Evolutionary conservation across 1,140 invertebrate genomes (phyloP), one percentile per base, ranked within the genome.

Genomic region (Eubasilissa regina): DNA sequence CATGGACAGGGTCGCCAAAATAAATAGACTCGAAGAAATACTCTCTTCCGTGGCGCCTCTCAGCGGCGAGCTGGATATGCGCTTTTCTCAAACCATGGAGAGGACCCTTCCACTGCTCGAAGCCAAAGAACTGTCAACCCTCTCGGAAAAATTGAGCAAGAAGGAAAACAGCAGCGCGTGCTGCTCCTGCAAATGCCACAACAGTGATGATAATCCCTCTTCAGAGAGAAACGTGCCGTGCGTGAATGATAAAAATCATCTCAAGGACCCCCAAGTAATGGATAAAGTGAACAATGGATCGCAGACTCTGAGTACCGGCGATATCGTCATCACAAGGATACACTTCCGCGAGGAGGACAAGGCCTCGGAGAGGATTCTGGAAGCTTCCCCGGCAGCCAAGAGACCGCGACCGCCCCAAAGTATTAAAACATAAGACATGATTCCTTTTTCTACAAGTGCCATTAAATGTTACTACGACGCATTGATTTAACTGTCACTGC

Each of bases 301-400:
- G 75, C 96, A 97, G 87, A 97, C 96, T 1, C 87, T 97, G 13
- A 97, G 95, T 84, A 97, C 96, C n/a, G 96, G 96, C 68, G 96
- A 97, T 86, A 96, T 97, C 85, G 96, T 97, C 25, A 96, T 97
- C 81, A 97, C 96, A 60, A 95, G 95, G 88, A 95, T 97, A 83
- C 96, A 93, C 87, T 95, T 95, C 87, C 92, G 93, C 62, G 94
- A 95, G 81, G 91, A 92, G 81, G 90, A 91, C 68, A 90, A 91
- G 75, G 84, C 87, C n/a, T 89, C 90, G 75, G 91, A 92, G 82
- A 88, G 89, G 83, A 86, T 89, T 44, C 80, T 91, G 17, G 88
- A 89, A 47, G 89, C 88, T 51, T 89, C 89, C 3, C 89, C 90
- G 11, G 75, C 83, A 44, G 86, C 84, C 78, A 89, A 88, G 83